phyloP scores from a whole-genome alignment of 2,888 invertebrate genomes.

The Microctonus brassicae region DNA sequence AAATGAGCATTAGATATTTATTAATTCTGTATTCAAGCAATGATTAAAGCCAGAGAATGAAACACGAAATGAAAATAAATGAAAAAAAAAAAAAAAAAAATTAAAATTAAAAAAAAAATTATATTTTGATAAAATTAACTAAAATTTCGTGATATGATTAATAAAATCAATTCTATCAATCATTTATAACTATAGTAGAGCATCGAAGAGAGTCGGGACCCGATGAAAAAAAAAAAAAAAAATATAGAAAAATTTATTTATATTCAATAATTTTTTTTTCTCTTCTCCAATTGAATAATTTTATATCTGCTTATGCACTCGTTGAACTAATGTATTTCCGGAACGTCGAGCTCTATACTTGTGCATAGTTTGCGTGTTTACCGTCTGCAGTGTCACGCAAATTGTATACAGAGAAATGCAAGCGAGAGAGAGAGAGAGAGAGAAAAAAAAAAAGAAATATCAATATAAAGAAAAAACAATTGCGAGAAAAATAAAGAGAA shows the following conservation, averaged over 20 bases:
- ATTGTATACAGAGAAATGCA: neutral
- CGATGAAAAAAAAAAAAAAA: conserved; percentile 51
- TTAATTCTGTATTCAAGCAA: neutral
- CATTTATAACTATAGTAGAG: conserved; percentile 55
- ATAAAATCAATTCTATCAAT: neutral
- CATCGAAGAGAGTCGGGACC: conserved; percentile 68
- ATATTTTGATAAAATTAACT: no score
- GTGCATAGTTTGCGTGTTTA: conserved; percentile 31
- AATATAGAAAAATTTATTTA: neutral
- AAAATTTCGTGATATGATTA: neutral
- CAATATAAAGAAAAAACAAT: neutral
- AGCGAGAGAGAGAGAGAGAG: neutral
- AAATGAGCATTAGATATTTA: neutral
- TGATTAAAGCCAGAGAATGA: neutral
- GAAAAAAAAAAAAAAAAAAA: conserved; percentile 46
- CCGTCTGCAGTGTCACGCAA: neutral
- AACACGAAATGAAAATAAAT: neutral
- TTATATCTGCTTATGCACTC: neutral
- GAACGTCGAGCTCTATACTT: conserved; percentile 26
- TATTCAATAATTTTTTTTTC: neutral
- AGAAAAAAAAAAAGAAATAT: neutral
- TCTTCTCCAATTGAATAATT: neutral
- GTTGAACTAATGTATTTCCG: conserved; percentile 37
- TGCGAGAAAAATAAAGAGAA: neutral
- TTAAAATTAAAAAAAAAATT: no score